A percentile compares a stretch with the other conserved stretches of the same genome.
phyloP scores from a whole-genome alignment of 2,888 invertebrate species.

The Seira musarum region DNA sequence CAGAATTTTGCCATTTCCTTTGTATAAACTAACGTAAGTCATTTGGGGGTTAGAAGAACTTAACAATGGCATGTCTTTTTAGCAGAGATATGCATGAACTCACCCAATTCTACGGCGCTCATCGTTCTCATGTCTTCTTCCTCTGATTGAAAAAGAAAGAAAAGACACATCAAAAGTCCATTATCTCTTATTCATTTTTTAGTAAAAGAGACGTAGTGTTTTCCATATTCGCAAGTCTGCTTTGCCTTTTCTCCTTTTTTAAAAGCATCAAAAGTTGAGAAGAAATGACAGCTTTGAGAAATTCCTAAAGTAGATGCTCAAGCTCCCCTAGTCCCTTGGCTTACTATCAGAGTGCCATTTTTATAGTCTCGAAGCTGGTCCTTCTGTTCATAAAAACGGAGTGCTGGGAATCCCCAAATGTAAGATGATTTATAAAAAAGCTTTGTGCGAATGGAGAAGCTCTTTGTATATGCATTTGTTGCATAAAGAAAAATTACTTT shows the following conservation, averaged over 20 bases:
- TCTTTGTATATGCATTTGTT: not conserved
- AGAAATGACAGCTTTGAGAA: not conserved
- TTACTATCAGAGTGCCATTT: no score
- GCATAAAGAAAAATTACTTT: not conserved
- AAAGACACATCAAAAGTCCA: constrained; percentile 47
- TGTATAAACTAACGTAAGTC: not conserved
- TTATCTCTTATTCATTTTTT: constrained; percentile 16
- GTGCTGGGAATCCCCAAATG: not conserved
- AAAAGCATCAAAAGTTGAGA: not conserved
- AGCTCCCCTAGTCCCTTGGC: not conserved
- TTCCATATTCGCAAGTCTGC: not conserved
- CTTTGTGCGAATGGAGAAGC: not conserved
- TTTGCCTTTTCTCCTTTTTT: constrained; percentile 24
- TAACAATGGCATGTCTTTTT: constrained; percentile 7
- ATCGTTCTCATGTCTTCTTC: constrained; percentile 9
- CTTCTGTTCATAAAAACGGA: not conserved
- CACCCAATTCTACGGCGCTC: constrained; percentile 15
- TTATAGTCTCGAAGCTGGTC: not conserved
- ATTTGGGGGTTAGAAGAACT: not conserved
- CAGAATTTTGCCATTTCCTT: not conserved
- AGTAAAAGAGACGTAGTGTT: constrained; percentile 13
- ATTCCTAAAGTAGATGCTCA: not conserved
- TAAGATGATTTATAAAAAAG: not conserved
- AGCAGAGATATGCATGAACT: constrained; percentile 5
- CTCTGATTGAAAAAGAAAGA: constrained; percentile 33